Evolutionary conservation across 2,888 invertebrate genomes (phyloP).

Genomic region (Hypena proboscidalis): DNA sequence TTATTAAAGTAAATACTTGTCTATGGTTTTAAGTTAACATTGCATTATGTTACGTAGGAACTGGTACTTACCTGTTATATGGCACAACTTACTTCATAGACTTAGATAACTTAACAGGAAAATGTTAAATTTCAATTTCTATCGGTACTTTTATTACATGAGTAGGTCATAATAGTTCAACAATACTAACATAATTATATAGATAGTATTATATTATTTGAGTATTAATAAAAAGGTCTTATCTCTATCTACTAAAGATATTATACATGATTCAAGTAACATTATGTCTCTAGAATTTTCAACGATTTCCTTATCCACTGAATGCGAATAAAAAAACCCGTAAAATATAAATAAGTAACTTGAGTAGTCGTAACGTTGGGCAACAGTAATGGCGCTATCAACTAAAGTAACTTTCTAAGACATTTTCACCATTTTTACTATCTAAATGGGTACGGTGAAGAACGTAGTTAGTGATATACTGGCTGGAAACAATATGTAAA

Average conservation of each 20-base stretch:
- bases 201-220: no score
- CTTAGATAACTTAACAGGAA: no score
- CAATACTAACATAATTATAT: no score
- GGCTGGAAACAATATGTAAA: constrained; percentile 50
- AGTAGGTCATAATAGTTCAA: no score
- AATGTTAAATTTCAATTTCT: no score
- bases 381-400: constrained; percentile 55
- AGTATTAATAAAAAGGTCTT: not conserved
- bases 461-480: constrained; percentile 47
- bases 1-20: no score
- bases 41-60: no score
- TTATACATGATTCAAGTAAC: not conserved
- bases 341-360: constrained; percentile 49
- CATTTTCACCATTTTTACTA: constrained; percentile 58
- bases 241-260: constrained; percentile 1
- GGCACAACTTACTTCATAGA: no score
- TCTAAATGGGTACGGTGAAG: constrained; percentile 60
- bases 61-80: no score
- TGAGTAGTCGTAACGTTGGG: constrained; percentile 53
- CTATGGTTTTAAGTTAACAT: no score
- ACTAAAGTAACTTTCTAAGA: constrained; percentile 62
- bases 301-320: constrained; percentile 22
- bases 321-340: constrained; percentile 50
- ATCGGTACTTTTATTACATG: no score
- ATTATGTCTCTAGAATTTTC: constrained; percentile 9